Base-by-base conservation (phyloP, 1,140 invertebrate species). In the Drosophila trapezifrons region DNA sequence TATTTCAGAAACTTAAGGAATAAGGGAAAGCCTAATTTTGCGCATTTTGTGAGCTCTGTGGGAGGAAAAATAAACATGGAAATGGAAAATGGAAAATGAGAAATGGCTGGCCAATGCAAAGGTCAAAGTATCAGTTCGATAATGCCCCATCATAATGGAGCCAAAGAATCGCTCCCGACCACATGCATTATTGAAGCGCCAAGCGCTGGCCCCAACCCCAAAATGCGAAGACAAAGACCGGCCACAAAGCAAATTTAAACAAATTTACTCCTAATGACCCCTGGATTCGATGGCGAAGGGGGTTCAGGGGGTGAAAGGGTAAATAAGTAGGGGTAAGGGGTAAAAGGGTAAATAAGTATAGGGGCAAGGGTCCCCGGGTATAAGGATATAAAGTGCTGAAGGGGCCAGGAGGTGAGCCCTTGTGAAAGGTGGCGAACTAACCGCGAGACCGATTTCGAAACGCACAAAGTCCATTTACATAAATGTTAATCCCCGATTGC, bases 391-490 rank as follows among this genome's bases (percentile, higher is more conserved):
- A 47, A 47, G 46, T 29, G 46, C 25, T 27, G 9, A 18, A 52
- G 20, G 29, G 29, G 9, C 12, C 18, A n/a, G 58, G 12, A 27
- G 27, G 15, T 37, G 27, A 17, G 20, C 5, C n/a, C 58, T 4
- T 51, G 27, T 52, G 4, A 25, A 56, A 56, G 54, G 42, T 32
- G 57, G 45, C 40, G 3, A 25, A 27, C 45, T 57, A 43, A 40
- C 35, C 58, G 42, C 54, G 49, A 18, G 35, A 57, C 12, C 45
- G 71, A 55, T 52, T 58, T 54, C 9, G 12, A 56, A 76, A 70
- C 75, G 65, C 72, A 75, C 80, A 76, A 47, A 83, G 66, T 84
- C 80, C 80, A 84, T 79, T 84, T 84, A 71, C 66, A 79, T 84
- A 84, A 79, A 84, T 84, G 62, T 63, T 84, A 76, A 79, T 84